Evolutionary conservation across 2,113 vertebrate species (phyloP).

Genomic region (Toxotes jaculatrix): DNA sequence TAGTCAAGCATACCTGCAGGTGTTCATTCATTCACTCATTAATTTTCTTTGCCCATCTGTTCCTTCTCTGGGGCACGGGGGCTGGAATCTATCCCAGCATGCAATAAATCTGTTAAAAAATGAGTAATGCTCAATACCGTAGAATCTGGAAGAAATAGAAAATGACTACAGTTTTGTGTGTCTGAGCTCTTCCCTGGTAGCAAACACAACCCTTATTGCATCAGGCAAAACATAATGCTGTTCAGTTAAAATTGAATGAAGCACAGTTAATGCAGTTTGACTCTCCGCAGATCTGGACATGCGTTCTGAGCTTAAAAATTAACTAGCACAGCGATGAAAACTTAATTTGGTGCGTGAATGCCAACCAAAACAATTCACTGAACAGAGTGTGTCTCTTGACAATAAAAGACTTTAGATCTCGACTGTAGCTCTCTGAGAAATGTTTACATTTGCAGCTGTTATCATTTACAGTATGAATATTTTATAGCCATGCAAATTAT

Average conservation of each 20-base stretch:
- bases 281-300: slow-evolving; percentile 27
- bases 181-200: not conserved
- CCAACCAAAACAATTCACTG: slow-evolving; percentile 41
- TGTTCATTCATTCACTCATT: slow-evolving; percentile 58
- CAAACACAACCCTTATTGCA: slow-evolving; percentile 1
- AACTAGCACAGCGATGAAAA: slow-evolving; percentile 49
- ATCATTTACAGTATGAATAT: not conserved
- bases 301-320: slow-evolving; percentile 21
- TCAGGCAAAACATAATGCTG: slow-evolving; percentile 23
- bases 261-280: slow-evolving; percentile 36
- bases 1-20: slow-evolving; percentile 44
- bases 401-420: not conserved
- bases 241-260: slow-evolving; percentile 8
- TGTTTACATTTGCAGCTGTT: slow-evolving; percentile 7
- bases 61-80: slow-evolving; percentile 26
- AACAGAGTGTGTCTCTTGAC: slow-evolving; percentile 36
- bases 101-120: slow-evolving; percentile 11
- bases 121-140: slow-evolving; percentile 10
- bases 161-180: not conserved
- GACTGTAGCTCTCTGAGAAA: slow-evolving; percentile 8
- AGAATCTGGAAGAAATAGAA: slow-evolving; percentile 4
- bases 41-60: slow-evolving; percentile 70
- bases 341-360: slow-evolving; percentile 54
- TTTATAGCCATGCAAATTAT: not conserved
- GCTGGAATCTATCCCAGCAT: slow-evolving; percentile 37